Conservation (phyloP, 2,113 vertebrate genomes). For the Pelodiscus sinensis region DNA sequence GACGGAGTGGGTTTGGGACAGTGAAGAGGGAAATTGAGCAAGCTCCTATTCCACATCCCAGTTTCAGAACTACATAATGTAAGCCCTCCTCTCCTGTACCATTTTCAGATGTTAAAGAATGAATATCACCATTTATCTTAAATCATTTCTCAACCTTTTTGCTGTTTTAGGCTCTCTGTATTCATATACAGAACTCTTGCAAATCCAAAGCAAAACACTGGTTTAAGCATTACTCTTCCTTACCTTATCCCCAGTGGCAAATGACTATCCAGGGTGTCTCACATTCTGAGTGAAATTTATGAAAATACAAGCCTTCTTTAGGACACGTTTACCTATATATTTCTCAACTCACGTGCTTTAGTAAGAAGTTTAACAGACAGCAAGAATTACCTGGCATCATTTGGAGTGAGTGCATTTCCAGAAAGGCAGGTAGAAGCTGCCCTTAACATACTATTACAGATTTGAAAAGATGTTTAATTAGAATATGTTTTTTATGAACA, state of each 20-base stretch:
- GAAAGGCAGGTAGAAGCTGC: neutral
- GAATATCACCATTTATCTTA: accelerated
- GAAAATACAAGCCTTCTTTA: neutral
- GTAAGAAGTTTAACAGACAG: accelerated
- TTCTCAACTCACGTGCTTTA: accelerated
- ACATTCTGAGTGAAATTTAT: neutral
- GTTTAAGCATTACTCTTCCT: accelerated
- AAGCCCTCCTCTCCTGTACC: neutral
- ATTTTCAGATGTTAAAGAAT: neutral
- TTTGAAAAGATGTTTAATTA: neutral
- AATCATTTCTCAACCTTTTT: neutral
- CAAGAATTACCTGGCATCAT: neutral
- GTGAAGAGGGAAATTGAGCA: neutral
- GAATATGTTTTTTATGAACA: neutral
- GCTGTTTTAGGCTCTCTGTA: accelerated
- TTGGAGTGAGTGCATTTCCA: accelerated
- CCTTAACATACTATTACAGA: neutral
- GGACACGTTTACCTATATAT: neutral
- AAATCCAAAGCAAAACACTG: neutral
- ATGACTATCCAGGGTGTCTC: accelerated
- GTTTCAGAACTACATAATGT: neutral
- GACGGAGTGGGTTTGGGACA: too few species aligned
- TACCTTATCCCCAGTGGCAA: neutral
- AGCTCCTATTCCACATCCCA: neutral
- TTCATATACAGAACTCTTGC: neutral